Evolutionary conservation across 1,140 invertebrate species (phyloP), one percentile per base, ranked within the genome.

Genomic region (Pseudobourletiella spinata): DNA sequence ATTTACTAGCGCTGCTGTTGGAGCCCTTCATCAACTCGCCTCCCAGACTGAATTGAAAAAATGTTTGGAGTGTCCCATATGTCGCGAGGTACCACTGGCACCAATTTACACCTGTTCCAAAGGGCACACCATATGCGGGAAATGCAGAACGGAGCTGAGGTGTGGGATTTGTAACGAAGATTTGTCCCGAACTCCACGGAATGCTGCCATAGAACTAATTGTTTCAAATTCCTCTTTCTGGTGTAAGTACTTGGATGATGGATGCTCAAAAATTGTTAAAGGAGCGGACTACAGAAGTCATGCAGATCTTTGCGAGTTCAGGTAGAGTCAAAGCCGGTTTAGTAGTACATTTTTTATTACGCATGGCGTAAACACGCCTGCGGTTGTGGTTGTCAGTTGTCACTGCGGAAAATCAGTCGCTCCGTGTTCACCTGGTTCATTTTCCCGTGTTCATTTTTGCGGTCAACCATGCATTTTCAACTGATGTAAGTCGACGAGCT

Each of bases 81-180:
- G 66, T 26, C 51, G 55, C 16, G 66, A 67, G 51, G 63, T 67
- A 1, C 66, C 63, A 15, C 28, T 65, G 8, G 58, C 66, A 18
- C 66, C 66, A 14, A 67, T 67, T 46, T 67, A 54, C 51, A 65
- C 63, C 1, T 67, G 66, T 24, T 61, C 59, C 4, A 22, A 11
- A 16, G 63, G 63, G 16, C 66, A 67, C n/a, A 57, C 58, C 35
- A 65, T 62, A 29, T 67, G 66, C 44, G 66, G 59, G 22, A 57
- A 51, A 48, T 67, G 66, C 30, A 25, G 59, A 43, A 39, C 55
- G 20, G 55, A 57, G 3, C n/a, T 48, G 11, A 29, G 42, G 2
- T 67, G 66, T 59, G 59, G 55, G 22, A 57, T 65, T 2, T 67
- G 66, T 39, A 6, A 59, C n/a, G 66, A 67, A 46, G 58, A 61